Conservation (phyloP, 2,888 invertebrate species). For the Polylopha cassiicola region DNA sequence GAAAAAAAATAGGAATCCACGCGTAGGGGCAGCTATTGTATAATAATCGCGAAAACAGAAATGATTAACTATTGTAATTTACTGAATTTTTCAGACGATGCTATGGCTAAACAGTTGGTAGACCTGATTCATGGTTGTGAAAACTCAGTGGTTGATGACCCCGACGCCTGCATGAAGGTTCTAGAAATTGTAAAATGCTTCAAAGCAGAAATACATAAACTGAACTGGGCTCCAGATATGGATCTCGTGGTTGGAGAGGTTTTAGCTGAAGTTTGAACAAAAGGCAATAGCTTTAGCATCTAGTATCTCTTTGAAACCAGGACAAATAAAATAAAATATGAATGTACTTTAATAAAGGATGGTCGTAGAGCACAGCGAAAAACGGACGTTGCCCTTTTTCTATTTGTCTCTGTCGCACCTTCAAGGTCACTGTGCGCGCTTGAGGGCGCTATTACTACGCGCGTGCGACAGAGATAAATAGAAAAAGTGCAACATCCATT, state of each 20-base stretch:
- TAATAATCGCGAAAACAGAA: constrained; percentile 21
- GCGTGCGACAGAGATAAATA: too few species aligned
- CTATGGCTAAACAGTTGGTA: constrained; percentile 42
- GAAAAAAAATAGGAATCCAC: too few species aligned
- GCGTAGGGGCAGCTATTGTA: constrained; percentile 23
- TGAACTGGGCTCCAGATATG: constrained; percentile 48
- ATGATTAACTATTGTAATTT: constrained; percentile 1
- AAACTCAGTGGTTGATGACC: constrained; percentile 21
- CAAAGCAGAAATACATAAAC: constrained; percentile 48
- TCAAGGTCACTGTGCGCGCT: too few species aligned
- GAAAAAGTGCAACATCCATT: too few species aligned
- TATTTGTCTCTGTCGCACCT: too few species aligned
- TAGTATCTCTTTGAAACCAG: too few species aligned
- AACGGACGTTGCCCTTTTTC: too few species aligned
- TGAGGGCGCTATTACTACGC: too few species aligned
- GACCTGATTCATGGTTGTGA: constrained; percentile 44
- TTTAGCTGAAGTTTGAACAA: constrained; percentile 37
- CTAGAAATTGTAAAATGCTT: constrained; percentile 47
- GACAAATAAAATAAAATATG: too few species aligned
- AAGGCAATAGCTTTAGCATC: too few species aligned
- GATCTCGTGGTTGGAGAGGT: constrained; percentile 44
- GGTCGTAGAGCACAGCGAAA: too few species aligned
- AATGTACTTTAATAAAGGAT: too few species aligned
- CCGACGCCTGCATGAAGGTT: constrained; percentile 36
- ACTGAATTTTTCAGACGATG: constrained; percentile 38